Evolutionary conservation across 1,140 invertebrate species (phyloP).

Genomic region (Drosophila ananassae): DNA sequence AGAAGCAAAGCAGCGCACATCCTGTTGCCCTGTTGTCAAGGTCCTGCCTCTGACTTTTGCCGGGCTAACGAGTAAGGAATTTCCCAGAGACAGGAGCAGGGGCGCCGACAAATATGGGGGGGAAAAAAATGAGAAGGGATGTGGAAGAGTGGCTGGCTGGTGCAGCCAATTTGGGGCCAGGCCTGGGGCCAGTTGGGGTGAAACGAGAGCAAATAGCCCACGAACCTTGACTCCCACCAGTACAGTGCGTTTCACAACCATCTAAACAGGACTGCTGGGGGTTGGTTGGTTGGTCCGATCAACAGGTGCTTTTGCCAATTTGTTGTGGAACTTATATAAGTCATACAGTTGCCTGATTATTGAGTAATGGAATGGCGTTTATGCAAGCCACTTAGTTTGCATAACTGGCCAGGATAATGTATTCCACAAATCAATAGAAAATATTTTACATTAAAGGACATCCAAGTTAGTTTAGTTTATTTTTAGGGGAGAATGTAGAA

Average conservation of each 20-base stretch:
- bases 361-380: constrained; percentile 19
- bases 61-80: constrained; percentile 47
- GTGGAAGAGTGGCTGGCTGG: background rate
- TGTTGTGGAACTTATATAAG: constrained; percentile 26
- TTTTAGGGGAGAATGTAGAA: too few relatives aligned
- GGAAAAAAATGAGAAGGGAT: background rate
- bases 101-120: background rate
- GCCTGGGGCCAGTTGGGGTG: constrained; percentile 25
- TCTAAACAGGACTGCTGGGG: background rate
- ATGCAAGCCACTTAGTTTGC: constrained; percentile 26
- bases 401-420: constrained; percentile 1
- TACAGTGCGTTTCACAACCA: constrained; percentile 1
- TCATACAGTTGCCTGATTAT: constrained; percentile 30
- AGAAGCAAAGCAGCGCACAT: constrained; percentile 26
- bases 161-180: constrained; percentile 34
- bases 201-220: constrained; percentile 37
- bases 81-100: constrained; percentile 5
- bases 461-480: too few relatives aligned
- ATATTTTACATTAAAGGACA: background rate
- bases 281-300: background rate
- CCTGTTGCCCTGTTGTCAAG: constrained; percentile 50
- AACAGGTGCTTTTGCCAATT: constrained; percentile 33
- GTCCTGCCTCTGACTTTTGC: constrained; percentile 40
- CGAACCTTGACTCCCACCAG: constrained; percentile 9
- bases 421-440: background rate